Conservation (phyloP, 2,113 vertebrate species). For the Erythrocercus mccallii region DNA sequence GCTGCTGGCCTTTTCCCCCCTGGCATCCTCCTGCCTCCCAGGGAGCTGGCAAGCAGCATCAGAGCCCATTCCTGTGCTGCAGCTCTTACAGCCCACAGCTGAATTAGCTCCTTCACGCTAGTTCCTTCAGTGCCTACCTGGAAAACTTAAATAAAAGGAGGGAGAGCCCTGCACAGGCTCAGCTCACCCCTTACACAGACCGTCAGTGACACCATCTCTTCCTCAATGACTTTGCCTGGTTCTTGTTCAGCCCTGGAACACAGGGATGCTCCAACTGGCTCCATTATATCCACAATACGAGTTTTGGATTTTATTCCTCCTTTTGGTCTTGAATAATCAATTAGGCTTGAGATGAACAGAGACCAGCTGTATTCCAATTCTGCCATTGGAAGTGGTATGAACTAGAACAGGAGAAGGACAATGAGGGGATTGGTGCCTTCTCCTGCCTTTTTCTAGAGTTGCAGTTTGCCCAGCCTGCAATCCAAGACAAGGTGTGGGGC, state of each 20-base stretch:
- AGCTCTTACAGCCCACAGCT: background rate
- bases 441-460: background rate
- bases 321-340: background rate
- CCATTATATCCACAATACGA: background rate
- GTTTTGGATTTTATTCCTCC: background rate
- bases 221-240: background rate
- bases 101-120: background rate
- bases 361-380: background rate
- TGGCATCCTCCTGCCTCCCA: background rate
- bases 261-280: background rate
- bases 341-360: background rate
- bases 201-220: background rate
- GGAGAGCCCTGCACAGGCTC: background rate
- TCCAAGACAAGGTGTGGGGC: background rate
- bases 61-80: background rate
- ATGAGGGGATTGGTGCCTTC: background rate
- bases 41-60: accelerated
- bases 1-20: background rate
- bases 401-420: background rate
- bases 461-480: background rate
- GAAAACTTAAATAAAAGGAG: background rate
- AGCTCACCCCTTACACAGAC: background rate
- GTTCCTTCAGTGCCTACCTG: background rate
- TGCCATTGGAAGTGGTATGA: background rate
- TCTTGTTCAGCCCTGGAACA: too few relatives aligned